phyloP scores from a whole-genome alignment of 1,140 invertebrate genomes.

The Subanguina moxae region DNA sequence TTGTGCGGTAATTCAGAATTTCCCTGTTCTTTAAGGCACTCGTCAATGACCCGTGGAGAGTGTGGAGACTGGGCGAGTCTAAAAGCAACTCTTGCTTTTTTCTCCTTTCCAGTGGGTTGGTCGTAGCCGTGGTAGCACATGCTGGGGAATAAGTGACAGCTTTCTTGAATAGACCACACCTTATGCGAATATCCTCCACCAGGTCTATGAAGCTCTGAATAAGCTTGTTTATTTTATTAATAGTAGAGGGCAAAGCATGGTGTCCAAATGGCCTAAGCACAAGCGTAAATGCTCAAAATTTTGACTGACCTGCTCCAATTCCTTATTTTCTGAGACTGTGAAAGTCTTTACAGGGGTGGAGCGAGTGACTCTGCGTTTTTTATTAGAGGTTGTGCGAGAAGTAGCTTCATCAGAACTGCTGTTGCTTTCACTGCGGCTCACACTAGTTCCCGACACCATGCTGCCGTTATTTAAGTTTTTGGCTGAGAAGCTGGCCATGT shows the following conservation, averaged over 20 bases:
- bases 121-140: background rate
- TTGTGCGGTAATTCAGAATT: background rate
- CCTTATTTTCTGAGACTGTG: background rate
- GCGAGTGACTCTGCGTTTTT: background rate
- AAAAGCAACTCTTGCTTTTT: background rate
- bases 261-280: too few relatives aligned
- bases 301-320: background rate
- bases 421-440: background rate
- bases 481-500: background rate
- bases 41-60: background rate
- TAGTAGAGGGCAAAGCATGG: too few relatives aligned
- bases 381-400: background rate
- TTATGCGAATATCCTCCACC: background rate
- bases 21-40: background rate
- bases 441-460: background rate
- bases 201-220: slow-evolving; percentile 10
- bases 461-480: background rate
- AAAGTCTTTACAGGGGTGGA: background rate
- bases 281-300: too few relatives aligned
- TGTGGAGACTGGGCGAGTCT: background rate
- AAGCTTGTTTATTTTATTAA: too few relatives aligned
- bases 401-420: background rate
- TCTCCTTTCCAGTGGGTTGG: background rate
- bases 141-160: background rate
- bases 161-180: background rate